Percentiles rank a stretch among this genome's conserved stretches.
Conservation (phyloP, 1,140 invertebrate genomes). For the Apis dorsata region DNA sequence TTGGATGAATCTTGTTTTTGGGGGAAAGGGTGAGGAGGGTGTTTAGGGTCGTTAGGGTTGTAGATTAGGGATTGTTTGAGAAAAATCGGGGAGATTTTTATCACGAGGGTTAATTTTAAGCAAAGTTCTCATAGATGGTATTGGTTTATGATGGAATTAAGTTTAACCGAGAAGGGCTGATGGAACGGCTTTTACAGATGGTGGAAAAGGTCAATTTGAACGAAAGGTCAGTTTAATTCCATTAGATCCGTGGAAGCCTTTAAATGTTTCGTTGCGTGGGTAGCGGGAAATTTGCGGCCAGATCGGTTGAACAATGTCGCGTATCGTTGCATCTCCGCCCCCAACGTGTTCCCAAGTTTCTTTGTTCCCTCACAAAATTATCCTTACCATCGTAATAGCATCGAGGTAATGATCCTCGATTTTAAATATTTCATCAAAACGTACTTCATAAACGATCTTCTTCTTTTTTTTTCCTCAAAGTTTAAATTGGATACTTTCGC, state of each 20-base stretch:
- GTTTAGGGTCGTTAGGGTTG: too few species aligned
- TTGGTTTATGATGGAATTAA: neutral
- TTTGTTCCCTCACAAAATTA: neutral
- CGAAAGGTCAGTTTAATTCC: slow-evolving; percentile 37
- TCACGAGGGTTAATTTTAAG: too few species aligned
- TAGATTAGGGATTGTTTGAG: too few species aligned
- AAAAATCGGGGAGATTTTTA: neutral
- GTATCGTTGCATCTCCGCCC: slow-evolving; percentile 32
- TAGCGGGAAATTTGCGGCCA: slow-evolving; percentile 27
- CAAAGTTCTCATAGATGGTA: neutral
- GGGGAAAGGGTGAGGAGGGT: too few species aligned
- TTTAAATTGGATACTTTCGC: too few species aligned
- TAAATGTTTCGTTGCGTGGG: slow-evolving; percentile 25
- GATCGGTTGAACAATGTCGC: slow-evolving; percentile 31
- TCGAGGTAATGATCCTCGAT: neutral
- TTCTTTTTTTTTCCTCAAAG: too few species aligned
- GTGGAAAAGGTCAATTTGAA: slow-evolving; percentile 21
- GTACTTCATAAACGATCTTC: neutral
- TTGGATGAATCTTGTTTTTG: too few species aligned
- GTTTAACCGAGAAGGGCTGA: neutral
- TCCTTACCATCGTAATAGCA: neutral
- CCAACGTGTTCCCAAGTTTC: neutral
- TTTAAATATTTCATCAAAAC: neutral
- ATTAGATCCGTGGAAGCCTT: slow-evolving; percentile 39
- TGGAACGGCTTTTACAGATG: neutral